Evolutionary conservation across 2,113 vertebrate species (phyloP).

Genomic region (Anseranas semipalmata): DNA sequence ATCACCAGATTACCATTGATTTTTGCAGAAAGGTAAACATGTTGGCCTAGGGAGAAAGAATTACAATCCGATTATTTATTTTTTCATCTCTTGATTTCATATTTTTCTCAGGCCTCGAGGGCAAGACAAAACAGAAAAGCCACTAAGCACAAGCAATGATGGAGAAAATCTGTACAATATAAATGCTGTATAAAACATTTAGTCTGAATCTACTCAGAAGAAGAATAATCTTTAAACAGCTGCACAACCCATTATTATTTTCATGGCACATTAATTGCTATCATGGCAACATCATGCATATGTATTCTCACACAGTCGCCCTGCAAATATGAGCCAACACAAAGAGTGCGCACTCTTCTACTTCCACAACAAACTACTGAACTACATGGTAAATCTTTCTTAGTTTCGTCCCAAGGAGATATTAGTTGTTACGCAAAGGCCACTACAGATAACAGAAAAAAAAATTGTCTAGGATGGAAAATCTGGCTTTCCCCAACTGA

Average conservation of each 20-base stretch:
- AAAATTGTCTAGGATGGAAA: not conserved
- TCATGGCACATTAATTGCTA: not conserved
- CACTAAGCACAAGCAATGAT: not conserved
- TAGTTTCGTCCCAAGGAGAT: not conserved
- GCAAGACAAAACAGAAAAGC: not conserved
- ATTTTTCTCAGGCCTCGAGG: not conserved
- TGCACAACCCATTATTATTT: not conserved
- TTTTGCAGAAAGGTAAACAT: constrained; percentile 90
- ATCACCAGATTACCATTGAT: constrained; percentile 85
- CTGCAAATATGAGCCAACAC: not conserved
- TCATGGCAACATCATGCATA: no score
- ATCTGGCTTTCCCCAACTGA: not conserved
- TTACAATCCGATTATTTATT: not conserved
- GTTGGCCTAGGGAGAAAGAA: constrained; percentile 82
- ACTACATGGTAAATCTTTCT: not conserved
- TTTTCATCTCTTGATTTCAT: not conserved
- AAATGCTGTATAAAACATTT: not conserved
- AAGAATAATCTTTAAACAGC: not conserved
- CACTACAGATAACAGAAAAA: not conserved
- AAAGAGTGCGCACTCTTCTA: not conserved
- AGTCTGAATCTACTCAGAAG: not conserved
- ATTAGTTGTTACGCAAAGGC: no score
- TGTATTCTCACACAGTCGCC: not conserved
- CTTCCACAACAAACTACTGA: not conserved
- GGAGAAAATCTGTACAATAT: not conserved